Evolutionary conservation across 2,113 vertebrate genomes (phyloP).

Genomic region (Rhineura floridana): DNA sequence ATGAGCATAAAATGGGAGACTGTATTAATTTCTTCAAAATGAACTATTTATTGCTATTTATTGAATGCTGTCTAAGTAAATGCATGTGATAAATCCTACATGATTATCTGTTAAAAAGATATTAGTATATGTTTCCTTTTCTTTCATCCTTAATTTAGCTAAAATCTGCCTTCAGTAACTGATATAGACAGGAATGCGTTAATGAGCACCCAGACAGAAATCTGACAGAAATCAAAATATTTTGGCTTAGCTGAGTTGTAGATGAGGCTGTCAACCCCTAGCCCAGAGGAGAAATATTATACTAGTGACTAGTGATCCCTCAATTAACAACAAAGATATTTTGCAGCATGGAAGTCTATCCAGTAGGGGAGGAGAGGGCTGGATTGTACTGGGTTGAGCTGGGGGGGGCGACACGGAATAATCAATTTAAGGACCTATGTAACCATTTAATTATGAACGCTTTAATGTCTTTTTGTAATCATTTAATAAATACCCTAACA

Average conservation of each 20-base stretch:
- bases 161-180: neutral
- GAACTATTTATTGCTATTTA: neutral
- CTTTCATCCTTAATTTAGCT: neutral
- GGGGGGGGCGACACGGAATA: slow-evolving; percentile 53
- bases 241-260: neutral
- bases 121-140: neutral
- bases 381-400: too few species aligned
- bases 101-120: neutral
- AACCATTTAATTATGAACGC: slow-evolving; percentile 79
- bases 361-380: slow-evolving; percentile 44
- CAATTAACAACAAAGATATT: slow-evolving; percentile 64
- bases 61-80: neutral
- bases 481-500: slow-evolving; percentile 86
- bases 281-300: slow-evolving; percentile 34
- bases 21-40: neutral
- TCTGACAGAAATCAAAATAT: neutral
- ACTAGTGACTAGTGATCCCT: slow-evolving; percentile 25
- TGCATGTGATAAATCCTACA: neutral
- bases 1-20: neutral
- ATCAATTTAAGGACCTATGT: slow-evolving; percentile 72
- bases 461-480: slow-evolving; percentile 87
- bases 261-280: neutral
- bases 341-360: slow-evolving; percentile 58
- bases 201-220: neutral
- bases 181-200: neutral